Conservation (phyloP, 2,888 invertebrate species). For the Galerucella nymphaeae region DNA sequence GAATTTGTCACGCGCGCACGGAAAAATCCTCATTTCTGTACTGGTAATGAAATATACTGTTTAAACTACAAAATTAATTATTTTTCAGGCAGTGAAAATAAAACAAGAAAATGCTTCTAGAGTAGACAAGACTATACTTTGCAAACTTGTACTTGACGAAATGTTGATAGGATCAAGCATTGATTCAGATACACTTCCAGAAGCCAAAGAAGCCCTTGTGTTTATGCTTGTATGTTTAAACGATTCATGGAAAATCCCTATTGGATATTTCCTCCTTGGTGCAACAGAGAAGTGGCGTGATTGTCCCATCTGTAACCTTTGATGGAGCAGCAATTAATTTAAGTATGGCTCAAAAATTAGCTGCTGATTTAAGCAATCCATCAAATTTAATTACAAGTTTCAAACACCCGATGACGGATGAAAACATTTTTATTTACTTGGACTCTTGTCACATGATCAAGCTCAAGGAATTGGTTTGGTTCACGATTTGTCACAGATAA, state of each 20-base stretch:
- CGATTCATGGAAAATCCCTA: no score
- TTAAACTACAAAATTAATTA: no score
- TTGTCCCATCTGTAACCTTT: no score
- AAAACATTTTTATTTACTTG: conserved; percentile 20
- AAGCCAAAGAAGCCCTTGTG: no score
- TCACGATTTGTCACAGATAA: not conserved
- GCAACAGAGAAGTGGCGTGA: conserved; percentile 39
- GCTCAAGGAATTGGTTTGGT: conserved; percentile 29
- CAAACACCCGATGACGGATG: no score
- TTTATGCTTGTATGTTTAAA: no score
- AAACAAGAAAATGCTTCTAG: no score
- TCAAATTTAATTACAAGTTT: conserved; percentile 20
- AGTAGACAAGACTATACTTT: no score
- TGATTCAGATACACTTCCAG: conserved; percentile 46
- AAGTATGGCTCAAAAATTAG: conserved; percentile 39
- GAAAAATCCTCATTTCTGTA: no score
- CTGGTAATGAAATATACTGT: no score
- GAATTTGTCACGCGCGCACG: no score
- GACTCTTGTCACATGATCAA: conserved; percentile 52
- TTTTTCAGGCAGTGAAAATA: no score
- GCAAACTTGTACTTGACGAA: conserved; percentile 51
- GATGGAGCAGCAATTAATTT: conserved; percentile 50
- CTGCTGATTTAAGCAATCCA: conserved; percentile 34
- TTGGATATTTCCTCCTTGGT: conserved; percentile 49
- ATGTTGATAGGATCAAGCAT: conserved; percentile 49